These are phyloP conservation scores for Hydriomena furcata DNA, from an alignment of 2,888 invertebrate species.

Conservation along the genomic window DNA sequence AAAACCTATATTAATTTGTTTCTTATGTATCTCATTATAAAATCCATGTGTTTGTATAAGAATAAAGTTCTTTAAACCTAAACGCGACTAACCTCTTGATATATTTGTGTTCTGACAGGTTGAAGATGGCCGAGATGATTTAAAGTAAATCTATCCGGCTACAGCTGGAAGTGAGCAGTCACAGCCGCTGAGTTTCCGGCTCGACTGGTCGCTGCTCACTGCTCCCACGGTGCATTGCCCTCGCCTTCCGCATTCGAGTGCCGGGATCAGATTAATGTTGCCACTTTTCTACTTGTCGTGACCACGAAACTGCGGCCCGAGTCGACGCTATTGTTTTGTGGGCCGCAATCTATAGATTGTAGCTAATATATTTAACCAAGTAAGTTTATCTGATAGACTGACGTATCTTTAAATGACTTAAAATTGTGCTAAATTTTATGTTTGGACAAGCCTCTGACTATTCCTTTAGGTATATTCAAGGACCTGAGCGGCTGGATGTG, in stretches of 20 bases:
- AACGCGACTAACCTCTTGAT: too few relatives aligned
- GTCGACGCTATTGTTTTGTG: constrained; percentile 19
- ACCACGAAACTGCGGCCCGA: constrained; percentile 45
- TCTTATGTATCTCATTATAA: too few relatives aligned
- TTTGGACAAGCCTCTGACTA: too few relatives aligned
- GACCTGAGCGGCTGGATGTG: too few relatives aligned
- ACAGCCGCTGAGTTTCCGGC: constrained; percentile 67
- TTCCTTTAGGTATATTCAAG: too few relatives aligned
- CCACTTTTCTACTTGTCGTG: constrained; percentile 78
- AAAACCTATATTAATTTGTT: too few relatives aligned
- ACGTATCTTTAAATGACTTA: neutral
- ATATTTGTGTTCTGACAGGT: too few relatives aligned
- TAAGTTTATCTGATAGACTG: neutral
- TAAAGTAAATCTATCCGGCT: constrained; percentile 16
- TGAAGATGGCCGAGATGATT: too few relatives aligned
- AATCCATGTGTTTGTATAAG: too few relatives aligned
- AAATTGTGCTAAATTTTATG: too few relatives aligned
- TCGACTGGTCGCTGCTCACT: constrained; percentile 67
- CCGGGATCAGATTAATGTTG: constrained; percentile 80
- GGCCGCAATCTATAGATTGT: constrained; percentile 36
- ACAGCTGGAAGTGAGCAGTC: constrained; percentile 46
- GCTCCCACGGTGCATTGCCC: constrained; percentile 77
- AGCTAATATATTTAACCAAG: constrained; percentile 24
- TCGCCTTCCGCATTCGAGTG: constrained; percentile 76
- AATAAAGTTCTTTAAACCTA: too few relatives aligned